Evolutionary conservation across 2,888 invertebrate genomes (phyloP), one percentile per base, ranked within the genome.

Genomic region (Tetragonisca angustula): DNA sequence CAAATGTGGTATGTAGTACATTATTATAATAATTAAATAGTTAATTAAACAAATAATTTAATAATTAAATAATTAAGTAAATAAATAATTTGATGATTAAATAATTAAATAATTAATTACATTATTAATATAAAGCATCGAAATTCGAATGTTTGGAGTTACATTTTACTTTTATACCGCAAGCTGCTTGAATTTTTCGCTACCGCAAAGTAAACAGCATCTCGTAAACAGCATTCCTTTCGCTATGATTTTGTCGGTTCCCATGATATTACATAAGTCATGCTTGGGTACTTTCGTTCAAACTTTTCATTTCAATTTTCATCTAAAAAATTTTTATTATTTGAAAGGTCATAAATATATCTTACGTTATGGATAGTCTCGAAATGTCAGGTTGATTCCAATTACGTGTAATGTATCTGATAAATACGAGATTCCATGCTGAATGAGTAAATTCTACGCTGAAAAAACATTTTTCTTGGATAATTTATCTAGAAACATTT

Each of bases 341-440:
- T 27, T 13, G 49, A 73, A 73, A 62, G 62, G 32, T 73, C 62
- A 50, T 4, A n/a, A 27, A 62, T 32, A 61, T 61, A 9, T n/a
- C 27, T 9, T 62, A 11, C 9, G 17, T 62, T 61, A 6, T 17
- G 27, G 11, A 27, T 49, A 56, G 59, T n/a, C 49, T n/a, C 4
- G 17, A 17, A 76, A 76, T 76, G 76, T 68, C 50, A 61, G 68
- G 4, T 2, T 61, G 19, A n/a, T 36, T 32, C 6, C 36, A 76
- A 61, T 69, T 76, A 32, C 15, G 50, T n/a, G n/a, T 43, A 69
- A n/a, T 19, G 17, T 6, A 15, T 13, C 32, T 69, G 49, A 15
- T 15, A n/a, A 56, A 11, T 2, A 13, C n/a, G 13, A 1, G 13
- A n/a, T 24, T n/a, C n/a, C 15, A 24, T 13, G 4, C 4, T 27